These are phyloP conservation scores for Megamerina dolium DNA, from an alignment of 2,888 invertebrate genomes.

Conservation along the genomic window DNA sequence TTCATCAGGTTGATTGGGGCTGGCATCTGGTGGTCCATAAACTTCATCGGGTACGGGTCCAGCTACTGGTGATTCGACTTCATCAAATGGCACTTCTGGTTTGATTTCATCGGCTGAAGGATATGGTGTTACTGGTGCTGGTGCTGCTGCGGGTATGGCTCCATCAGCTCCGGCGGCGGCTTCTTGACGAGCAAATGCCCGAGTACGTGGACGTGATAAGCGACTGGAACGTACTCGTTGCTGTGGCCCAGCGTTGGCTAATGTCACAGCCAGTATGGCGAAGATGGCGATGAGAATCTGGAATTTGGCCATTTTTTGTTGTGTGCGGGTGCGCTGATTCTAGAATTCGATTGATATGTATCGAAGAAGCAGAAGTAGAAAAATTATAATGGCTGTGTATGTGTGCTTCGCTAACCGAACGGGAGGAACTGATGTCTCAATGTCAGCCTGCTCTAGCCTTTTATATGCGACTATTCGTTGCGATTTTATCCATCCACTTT, in stretches of 20 bases:
- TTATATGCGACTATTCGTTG: too few relatives aligned
- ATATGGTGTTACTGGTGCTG: conserved; percentile 32
- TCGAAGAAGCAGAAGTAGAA: neutral
- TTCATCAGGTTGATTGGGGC: conserved; percentile 28
- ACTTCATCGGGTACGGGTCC: conserved; percentile 11
- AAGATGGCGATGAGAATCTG: conserved; percentile 28
- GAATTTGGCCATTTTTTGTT: conserved; percentile 35
- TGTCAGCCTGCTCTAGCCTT: too few relatives aligned
- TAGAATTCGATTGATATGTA: neutral
- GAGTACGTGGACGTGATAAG: conserved; percentile 23
- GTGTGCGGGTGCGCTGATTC: too few relatives aligned
- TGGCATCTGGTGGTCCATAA: conserved; percentile 14
- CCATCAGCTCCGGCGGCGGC: conserved; percentile 24
- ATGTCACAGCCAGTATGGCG: conserved; percentile 11
- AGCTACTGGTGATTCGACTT: conserved; percentile 22
- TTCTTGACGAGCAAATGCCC: conserved; percentile 32
- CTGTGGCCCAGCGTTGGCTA: conserved; percentile 25
- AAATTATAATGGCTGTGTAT: too few relatives aligned
- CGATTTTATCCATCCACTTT: too few relatives aligned
- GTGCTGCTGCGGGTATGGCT: conserved; percentile 12
- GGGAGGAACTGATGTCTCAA: conserved; percentile 11
- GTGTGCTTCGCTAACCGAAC: neutral
- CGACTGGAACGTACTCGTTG: conserved; percentile 25
- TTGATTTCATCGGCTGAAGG: conserved; percentile 35
- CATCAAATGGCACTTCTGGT: conserved; percentile 38